phyloP scores from a whole-genome alignment of 2,888 invertebrate genomes.

The Meta bourneti region DNA sequence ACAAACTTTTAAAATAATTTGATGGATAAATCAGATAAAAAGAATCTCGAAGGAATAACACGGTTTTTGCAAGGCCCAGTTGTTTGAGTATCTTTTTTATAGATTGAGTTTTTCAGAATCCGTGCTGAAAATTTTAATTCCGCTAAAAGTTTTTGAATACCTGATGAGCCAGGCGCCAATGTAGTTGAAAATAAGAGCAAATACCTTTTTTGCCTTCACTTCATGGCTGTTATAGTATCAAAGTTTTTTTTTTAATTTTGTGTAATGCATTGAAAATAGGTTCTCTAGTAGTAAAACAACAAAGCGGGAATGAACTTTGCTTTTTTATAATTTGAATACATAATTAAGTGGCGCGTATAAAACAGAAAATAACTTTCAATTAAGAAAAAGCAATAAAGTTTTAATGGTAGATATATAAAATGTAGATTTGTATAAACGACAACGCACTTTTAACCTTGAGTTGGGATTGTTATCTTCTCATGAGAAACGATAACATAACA shows the following conservation, averaged over 20 bases:
- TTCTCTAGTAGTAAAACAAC: background rate
- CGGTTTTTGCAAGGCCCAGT: background rate
- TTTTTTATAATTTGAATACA: no score
- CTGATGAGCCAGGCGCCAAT: background rate
- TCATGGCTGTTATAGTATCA: no score
- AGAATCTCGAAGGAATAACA: background rate
- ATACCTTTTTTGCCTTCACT: background rate
- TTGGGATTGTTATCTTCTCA: no score
- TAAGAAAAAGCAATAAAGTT: no score
- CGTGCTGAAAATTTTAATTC: background rate
- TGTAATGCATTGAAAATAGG: background rate
- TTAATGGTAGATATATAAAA: no score
- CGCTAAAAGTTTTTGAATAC: background rate
- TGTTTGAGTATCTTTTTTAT: background rate
- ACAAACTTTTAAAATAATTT: background rate
- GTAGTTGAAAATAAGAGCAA: background rate
- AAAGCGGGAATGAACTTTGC: no score
- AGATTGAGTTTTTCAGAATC: background rate
- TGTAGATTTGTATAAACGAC: no score
- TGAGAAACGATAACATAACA: no score
- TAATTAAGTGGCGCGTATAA: no score
- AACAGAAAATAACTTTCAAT: no score
- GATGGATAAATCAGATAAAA: background rate
- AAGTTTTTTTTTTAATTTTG: background rate
- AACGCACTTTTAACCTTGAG: no score